Percentiles rank a stretch among this genome's conserved stretches.
phyloP scores from a whole-genome alignment of 1,140 invertebrate genomes.

The Tyrophagus putrescentiae region DNA sequence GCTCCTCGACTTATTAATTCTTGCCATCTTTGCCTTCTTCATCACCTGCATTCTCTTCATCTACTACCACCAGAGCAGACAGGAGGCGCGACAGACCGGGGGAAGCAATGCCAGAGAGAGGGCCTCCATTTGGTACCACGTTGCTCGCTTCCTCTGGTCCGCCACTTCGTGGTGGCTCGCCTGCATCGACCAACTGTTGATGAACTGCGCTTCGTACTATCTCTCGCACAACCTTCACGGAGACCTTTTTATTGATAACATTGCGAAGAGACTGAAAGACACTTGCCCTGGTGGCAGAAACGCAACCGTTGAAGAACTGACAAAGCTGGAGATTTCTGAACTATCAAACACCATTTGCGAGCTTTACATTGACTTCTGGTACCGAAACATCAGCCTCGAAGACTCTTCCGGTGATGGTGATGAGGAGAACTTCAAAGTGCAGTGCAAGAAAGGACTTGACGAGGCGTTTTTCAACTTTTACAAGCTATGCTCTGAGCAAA shows the following conservation, averaged over 20 bases:
- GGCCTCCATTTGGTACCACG: no score
- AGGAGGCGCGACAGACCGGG: neutral
- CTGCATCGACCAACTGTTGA: no score
- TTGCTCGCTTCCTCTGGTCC: no score
- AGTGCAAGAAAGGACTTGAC: neutral
- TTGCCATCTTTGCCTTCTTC: neutral
- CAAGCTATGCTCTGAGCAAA: neutral
- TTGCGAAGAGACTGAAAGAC: no score
- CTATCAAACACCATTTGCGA: neutral
- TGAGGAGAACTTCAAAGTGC: neutral
- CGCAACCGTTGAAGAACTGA: neutral
- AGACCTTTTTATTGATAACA: no score
- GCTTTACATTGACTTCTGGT: constrained; percentile 10
- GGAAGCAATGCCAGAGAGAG: neutral
- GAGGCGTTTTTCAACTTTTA: constrained; percentile 2
- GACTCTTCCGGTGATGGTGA: neutral
- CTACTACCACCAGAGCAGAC: constrained; percentile 5
- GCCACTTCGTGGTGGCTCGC: no score
- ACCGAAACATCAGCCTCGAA: neutral
- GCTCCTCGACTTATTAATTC: neutral
- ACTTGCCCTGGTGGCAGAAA: no score
- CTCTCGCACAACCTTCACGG: no score
- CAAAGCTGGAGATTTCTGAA: constrained; percentile 2
- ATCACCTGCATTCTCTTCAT: neutral
- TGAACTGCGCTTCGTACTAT: no score